Evolutionary conservation across 2,888 invertebrate species (phyloP), one percentile per base, ranked within the genome.

Genomic region (Ochropacha duplaris): DNA sequence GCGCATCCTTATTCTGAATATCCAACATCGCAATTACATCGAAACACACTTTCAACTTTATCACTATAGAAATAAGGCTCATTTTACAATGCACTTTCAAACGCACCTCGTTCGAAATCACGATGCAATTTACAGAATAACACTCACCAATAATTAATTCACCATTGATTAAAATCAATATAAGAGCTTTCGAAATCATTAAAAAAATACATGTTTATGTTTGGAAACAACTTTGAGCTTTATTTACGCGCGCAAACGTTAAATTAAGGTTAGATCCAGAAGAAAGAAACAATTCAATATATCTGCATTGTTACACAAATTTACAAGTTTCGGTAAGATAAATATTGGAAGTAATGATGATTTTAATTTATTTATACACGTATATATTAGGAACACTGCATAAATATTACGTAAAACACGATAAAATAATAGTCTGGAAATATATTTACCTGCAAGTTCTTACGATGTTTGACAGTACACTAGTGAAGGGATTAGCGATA

Each of bases 111-210:
- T 75, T 75, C 65, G 67, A 64, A 67, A 70, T 61, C 59, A 44
- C 72, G 74, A 84, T 71, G 68, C 78, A 66, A 83, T 81, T 77
- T 78, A 59, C 77, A 83, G 89, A 90, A 87, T 90, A 89, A 66
- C 68, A 66, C 76, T 68, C 66, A 60, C 22, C 56, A 69, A 78
- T 86, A 84, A 84, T 83, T 79, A 81, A 76, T 78, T 70, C 71
- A 64, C 60, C 67, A 66, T 58, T 58, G 66, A 71, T 70, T 64
- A 78, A 74, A 77, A 73, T 72, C 66, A 57, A 66, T 69, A 64
- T 49, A 52, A 58, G 58, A 54, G 19, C 36, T 55, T 49, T 49
- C 28, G 28, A 63, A 65, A 58, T 19, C n/a, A 19, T 3, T 4
- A 44, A 55, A 63, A 62, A 66, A 59, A 54, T 51, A 22, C 19